These are phyloP conservation scores for Synergus itoensis DNA, from an alignment of 2,888 invertebrate species.

Conservation along the genomic window DNA sequence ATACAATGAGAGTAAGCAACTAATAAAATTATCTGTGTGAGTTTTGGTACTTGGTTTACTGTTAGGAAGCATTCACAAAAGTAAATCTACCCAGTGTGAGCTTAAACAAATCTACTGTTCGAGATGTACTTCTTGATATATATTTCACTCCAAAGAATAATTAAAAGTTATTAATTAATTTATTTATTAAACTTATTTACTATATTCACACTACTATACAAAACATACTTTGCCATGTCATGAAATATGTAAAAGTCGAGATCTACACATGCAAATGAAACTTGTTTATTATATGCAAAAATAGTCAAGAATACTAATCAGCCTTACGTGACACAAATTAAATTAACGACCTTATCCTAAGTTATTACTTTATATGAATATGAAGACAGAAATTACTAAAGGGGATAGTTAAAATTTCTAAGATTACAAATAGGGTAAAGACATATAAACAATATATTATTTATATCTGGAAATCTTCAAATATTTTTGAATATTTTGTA, in stretches of 20 bases:
- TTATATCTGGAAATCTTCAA: too few relatives aligned
- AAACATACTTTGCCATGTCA: background rate
- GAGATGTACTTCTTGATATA: background rate
- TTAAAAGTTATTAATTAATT: background rate
- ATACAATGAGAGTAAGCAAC: constrained; percentile 64
- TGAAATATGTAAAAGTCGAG: background rate
- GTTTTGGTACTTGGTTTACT: constrained; percentile 61
- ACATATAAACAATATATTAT: background rate
- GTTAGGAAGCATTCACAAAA: constrained; percentile 3
- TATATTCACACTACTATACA: background rate
- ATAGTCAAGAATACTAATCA: background rate
- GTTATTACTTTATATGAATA: constrained; percentile 1
- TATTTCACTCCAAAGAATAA: too few relatives aligned
- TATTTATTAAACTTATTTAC: too few relatives aligned
- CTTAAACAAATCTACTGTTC: background rate
- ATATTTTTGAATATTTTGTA: background rate
- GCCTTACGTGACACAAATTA: background rate
- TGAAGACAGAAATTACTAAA: background rate
- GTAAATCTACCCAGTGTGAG: background rate
- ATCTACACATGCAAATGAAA: background rate
- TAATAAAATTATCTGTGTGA: constrained; percentile 65
- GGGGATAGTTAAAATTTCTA: background rate
- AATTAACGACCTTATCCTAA: background rate
- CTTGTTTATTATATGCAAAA: constrained; percentile 15
- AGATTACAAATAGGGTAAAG: background rate